Base-by-base conservation (phyloP, 2,888 invertebrate species). In the Drosophila bunnanda region DNA sequence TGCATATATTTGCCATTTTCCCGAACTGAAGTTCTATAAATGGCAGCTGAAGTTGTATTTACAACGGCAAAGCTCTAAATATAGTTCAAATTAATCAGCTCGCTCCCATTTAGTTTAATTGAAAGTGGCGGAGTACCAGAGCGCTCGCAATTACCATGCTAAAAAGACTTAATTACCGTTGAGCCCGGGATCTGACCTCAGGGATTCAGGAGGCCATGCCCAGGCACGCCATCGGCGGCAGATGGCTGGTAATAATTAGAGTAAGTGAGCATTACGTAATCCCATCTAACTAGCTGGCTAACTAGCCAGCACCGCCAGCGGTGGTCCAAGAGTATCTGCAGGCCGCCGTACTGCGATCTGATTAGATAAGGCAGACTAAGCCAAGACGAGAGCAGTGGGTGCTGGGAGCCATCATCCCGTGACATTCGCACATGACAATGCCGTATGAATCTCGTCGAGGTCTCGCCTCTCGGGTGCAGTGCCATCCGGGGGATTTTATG, bases 211-310 rank as follows among this genome's bases (percentile, higher is more conserved):
- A 7, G 28, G 38, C 22, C 17, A 25, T 28, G 44, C 46, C 65
- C 74, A 39, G 53, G 57, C 72, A 73, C 72, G 72, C 72, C 72
- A 73, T 58, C 41, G 17, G 43, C 25, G 38, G 17, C 54, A 48
- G 56, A 64, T 82, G 75, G 65, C 53, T 65, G 54, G 58, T 71
- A 72, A 66, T 75, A 78, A 82, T 88, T 74, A 79, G 67, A 70
- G 57, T 71, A 61, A 66, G 48, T 61, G 58, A 50, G 36, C 44
- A 30, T 83, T 87, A 82, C 82, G 82, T 83, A 84, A 87, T 79
- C 61, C 32, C 39, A 30, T 32, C 22, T 25, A 65, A 48, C 39
- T 28, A 15, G 50, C n/a, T 20, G 17, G 22, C 22, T 25, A 65
- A 48, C 39, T 28, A 15, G 50, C n/a, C 22, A 22, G 22, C 39